Evolutionary conservation across 2,888 invertebrate genomes (phyloP), one percentile per base, ranked within the genome.

Genomic region (Cephus pulcher): DNA sequence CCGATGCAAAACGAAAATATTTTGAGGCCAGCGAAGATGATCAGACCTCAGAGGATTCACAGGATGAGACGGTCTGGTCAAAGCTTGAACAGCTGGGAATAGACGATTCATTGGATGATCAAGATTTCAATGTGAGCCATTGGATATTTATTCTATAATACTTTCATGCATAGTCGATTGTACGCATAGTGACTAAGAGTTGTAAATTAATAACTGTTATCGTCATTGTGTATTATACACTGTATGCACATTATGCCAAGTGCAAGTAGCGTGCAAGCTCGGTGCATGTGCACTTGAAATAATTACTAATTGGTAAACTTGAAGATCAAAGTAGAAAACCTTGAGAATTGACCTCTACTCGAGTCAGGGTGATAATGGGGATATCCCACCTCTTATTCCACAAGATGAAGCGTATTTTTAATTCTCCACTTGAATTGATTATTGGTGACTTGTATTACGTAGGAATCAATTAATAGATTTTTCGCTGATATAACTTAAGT

Each of bases 91-190:
- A 85, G 74, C 74, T 87, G 12, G 87, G 80, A 1, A 12, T 40
- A 33, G 81, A 84, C 4, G 78, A 82, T 11, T 86, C 85, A 74
- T 69, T 74, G 23, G 82, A 87, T n/a, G 90, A 90, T 79, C 79
- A 82, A 12, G 85, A 87, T 80, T 90, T 84, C 69, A 79, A 79
- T 69, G 89, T 89, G 69, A 87, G 87, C 12, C 69, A 75, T 33
- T 15, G 15, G 12, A 70, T n/a, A 35, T 40, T 33, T 56, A 2
- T 75, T 15, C 12, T 23, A 33, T 32, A 30, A 33, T 34, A 15
- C 32, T 37, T 15, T 15, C 12, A 74, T 74, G 11, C n/a, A 74
- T 56, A 32, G 74, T 34, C n/a, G 34, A 32, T 73, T 11, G 35
- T 34, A 33, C 33, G 15, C 23, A 74, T 15, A 30, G 15, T 34